Evolutionary conservation across 2,113 vertebrate genomes (phyloP).

Genomic region (Bos taurus): ARS-UCD2.0 NC_037344.1:10565001-10565500

Average conservation of each 20-base stretch:
- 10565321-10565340: neutral
- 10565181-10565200: neutral
- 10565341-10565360: neutral
- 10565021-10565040: constrained; percentile 1
- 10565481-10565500: neutral
- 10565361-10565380: neutral
- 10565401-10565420: no score
- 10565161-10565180: neutral
- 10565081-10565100: neutral
- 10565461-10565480: neutral
- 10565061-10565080: no score
- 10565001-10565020: neutral
- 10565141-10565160: neutral
- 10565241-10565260: neutral
- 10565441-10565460: neutral
- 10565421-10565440: neutral
- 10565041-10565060: neutral
- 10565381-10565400: neutral
- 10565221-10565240: neutral
- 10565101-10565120: neutral
- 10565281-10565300: neutral
- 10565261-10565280: neutral
- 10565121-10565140: neutral
- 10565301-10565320: neutral
- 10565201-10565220: neutral